Percentiles rank a stretch among this genome's conserved stretches.
Conservation (phyloP, 2,113 vertebrate species). For the Gobius niger region DNA sequence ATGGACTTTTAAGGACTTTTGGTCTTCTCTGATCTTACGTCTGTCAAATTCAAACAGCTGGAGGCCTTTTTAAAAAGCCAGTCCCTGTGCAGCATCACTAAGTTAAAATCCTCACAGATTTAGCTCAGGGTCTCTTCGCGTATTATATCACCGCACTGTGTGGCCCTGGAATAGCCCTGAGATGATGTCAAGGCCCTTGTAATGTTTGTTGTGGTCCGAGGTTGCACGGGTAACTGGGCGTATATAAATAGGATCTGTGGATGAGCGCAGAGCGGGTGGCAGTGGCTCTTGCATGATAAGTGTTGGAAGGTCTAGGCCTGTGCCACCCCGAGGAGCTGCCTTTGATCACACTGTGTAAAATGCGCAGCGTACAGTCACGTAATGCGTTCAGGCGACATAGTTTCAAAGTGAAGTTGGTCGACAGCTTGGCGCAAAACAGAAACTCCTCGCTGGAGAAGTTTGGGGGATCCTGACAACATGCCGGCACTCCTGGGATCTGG, state of each 20-base stretch:
- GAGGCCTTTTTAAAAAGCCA: slow-evolving; percentile 38
- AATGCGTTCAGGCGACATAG: slow-evolving; percentile 60
- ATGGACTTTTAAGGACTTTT: slow-evolving; percentile 37
- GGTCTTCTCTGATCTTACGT: slow-evolving; percentile 45
- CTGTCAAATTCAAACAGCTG: slow-evolving; percentile 55
- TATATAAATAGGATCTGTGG: slow-evolving; percentile 73
- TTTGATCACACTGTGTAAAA: slow-evolving; percentile 66
- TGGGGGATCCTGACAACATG: slow-evolving; percentile 33
- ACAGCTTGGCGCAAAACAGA: slow-evolving; percentile 47
- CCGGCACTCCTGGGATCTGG: slow-evolving; percentile 22
- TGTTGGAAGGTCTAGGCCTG: slow-evolving; percentile 32
- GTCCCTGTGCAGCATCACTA: slow-evolving; percentile 41
- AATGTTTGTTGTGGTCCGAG: slow-evolving; percentile 68
- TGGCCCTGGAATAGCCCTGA: slow-evolving; percentile 63
- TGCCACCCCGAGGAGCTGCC: slow-evolving; percentile 49
- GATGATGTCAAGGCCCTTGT: slow-evolving; percentile 61
- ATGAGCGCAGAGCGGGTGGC: slow-evolving; percentile 58
- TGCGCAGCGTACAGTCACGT: slow-evolving; percentile 55
- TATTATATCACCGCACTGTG: slow-evolving; percentile 37
- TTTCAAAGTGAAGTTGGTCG: slow-evolving; percentile 55
- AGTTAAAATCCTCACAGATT: slow-evolving; percentile 44
- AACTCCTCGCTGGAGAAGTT: slow-evolving; percentile 41
- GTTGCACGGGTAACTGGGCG: slow-evolving; percentile 66
- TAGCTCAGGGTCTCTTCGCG: slow-evolving; percentile 44
- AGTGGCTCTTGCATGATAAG: slow-evolving; percentile 40